phyloP scores from a whole-genome alignment of 2,113 vertebrate species.

The Paralichthys olivaceus region DNA sequence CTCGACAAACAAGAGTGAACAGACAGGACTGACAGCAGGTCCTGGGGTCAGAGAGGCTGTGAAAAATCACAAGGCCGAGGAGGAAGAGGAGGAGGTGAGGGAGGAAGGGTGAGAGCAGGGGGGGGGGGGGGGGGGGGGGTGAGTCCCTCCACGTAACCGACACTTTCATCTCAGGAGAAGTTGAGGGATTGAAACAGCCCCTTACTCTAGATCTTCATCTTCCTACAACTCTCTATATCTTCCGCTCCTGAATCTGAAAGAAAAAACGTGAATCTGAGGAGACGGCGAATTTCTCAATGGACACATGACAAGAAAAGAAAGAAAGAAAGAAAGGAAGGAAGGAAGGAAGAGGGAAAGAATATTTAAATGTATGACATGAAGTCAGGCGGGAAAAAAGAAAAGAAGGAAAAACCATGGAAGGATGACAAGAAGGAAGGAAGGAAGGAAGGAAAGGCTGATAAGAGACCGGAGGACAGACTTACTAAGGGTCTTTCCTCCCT shows the following conservation, averaged over 20 bases:
- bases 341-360: constrained; percentile 56
- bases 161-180: constrained; percentile 6
- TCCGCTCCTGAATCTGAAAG: constrained; percentile 79
- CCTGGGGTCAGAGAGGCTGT: constrained; percentile 36
- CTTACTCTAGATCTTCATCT: constrained; percentile 82
- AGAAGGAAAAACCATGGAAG: constrained; percentile 18
- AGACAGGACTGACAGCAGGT: constrained; percentile 60
- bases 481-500: constrained; percentile 86
- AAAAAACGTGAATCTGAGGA: constrained; percentile 74
- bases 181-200: constrained; percentile 56
- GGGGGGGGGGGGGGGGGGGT: neutral
- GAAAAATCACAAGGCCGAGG: constrained; percentile 39
- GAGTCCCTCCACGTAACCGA: constrained; percentile 43
- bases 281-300: constrained; percentile 33
- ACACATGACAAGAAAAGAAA: constrained; percentile 53
- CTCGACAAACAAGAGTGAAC: constrained; percentile 54
- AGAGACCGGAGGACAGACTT: constrained; percentile 82
- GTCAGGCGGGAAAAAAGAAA: constrained; percentile 32
- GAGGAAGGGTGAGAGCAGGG: neutral
- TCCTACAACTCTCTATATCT: constrained; percentile 81
- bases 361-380: constrained; percentile 55
- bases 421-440: constrained; percentile 54
- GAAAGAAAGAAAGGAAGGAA: constrained; percentile 19
- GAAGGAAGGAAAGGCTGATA: constrained; percentile 55
- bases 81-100: neutral